Percentiles rank a stretch among this genome's conserved stretches.
These are phyloP conservation scores for Calameuta idolon DNA, from an alignment of 2,888 invertebrate genomes.

Conservation along the genomic window DNA sequence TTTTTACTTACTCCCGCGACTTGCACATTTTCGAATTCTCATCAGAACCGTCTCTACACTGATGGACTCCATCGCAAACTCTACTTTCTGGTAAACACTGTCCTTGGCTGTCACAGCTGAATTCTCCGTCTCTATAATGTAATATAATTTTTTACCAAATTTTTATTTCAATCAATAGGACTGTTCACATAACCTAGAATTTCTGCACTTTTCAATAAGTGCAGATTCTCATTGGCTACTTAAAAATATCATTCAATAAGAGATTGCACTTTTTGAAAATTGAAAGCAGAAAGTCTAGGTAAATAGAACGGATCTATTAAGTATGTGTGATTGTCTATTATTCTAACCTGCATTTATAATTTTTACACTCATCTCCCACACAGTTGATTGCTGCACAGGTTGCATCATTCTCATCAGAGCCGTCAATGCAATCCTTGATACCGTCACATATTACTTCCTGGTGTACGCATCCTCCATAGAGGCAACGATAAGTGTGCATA, in stretches of 20 bases:
- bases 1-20: conserved; percentile 31
- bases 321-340: not conserved
- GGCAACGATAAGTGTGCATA: conserved; percentile 41
- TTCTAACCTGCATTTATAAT: conserved; percentile 41
- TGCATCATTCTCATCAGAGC: conserved; percentile 42
- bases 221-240: too few species aligned
- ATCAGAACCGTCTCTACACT: conserved; percentile 50
- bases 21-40: conserved; percentile 40
- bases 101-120: conserved; percentile 38
- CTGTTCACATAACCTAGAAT: too few species aligned
- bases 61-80: conserved; percentile 47
- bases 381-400: conserved; percentile 41
- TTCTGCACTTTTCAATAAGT: too few species aligned
- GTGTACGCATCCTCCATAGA: conserved; percentile 49
- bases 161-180: too few species aligned
- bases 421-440: conserved; percentile 49
- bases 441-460: conserved; percentile 51
- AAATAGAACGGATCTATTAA: too few species aligned
- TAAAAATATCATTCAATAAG: too few species aligned
- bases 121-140: conserved; percentile 35
- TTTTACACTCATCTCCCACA: conserved; percentile 33
- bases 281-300: too few species aligned
- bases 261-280: too few species aligned
- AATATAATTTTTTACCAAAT: not conserved
- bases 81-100: conserved; percentile 42